Conservation (phyloP, 2,888 invertebrate genomes). For the Agrenia bidenticulata region DNA sequence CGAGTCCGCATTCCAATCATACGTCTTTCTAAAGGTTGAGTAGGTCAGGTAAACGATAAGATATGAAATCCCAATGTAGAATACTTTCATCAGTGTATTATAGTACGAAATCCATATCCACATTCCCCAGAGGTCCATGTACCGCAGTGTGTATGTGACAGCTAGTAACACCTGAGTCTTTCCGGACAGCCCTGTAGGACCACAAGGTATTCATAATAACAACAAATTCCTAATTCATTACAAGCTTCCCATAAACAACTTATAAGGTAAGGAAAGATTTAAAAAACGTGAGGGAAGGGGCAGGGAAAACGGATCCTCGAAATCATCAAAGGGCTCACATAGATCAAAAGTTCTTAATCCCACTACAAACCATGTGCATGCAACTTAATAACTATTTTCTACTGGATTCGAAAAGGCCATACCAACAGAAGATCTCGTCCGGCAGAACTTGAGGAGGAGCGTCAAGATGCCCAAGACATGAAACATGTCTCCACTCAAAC, state of each 20-base stretch:
- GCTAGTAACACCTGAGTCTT: slow-evolving; percentile 31
- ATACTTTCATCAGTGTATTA: slow-evolving; percentile 30
- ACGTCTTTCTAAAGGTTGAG: slow-evolving; percentile 6
- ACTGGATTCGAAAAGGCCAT: too few species aligned
- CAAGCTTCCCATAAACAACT: too few species aligned
- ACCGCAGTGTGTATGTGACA: slow-evolving; percentile 26
- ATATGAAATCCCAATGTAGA: slow-evolving; percentile 24
- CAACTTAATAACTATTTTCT: too few species aligned
- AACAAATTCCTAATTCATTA: too few species aligned
- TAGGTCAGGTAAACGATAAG: slow-evolving; percentile 15
- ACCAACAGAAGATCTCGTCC: slow-evolving; percentile 18
- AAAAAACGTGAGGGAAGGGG: too few species aligned
- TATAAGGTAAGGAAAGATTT: too few species aligned
- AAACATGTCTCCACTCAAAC: slow-evolving; percentile 23
- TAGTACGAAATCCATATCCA: slow-evolving; percentile 22
- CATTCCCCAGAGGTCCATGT: slow-evolving; percentile 22
- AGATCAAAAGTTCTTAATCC: too few species aligned
- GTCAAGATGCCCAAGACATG: slow-evolving; percentile 32
- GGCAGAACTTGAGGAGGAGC: slow-evolving; percentile 23
- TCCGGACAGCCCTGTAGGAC: slow-evolving; percentile 37
- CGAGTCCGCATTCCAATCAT: slow-evolving; percentile 22
- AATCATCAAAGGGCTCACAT: too few species aligned
- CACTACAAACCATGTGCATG: too few species aligned
- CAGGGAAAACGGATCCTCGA: too few species aligned
- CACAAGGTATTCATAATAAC: too few species aligned